These are phyloP conservation scores for Paratrypauchen microcephalus DNA, from an alignment of 2,797 vertebrate genomes.

Conservation along the genomic window DNA sequence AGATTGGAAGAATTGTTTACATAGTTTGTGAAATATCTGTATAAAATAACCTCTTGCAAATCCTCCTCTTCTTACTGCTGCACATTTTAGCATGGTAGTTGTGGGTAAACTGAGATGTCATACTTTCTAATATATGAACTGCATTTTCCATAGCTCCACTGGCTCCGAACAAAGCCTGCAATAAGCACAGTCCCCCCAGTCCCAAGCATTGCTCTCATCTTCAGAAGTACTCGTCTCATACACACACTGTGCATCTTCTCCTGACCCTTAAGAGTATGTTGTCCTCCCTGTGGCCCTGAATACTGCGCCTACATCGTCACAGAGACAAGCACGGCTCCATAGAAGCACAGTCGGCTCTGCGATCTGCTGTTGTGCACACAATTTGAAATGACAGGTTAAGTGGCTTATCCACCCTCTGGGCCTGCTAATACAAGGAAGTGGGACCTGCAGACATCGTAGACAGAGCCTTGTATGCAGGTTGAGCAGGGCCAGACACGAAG, in stretches of 20 bases:
- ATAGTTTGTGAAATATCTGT: neutral
- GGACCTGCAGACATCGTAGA: slow-evolving; percentile 36
- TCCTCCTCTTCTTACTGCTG: neutral
- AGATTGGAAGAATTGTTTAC: slow-evolving; percentile 6
- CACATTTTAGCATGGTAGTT: slow-evolving; percentile 5
- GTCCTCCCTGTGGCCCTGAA: slow-evolving; percentile 40
- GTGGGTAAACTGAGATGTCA: slow-evolving; percentile 24
- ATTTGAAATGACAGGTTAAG: slow-evolving; percentile 80
- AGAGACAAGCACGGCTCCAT: slow-evolving; percentile 44
- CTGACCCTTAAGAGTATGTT: slow-evolving; percentile 45
- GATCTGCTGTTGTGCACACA: slow-evolving; percentile 66
- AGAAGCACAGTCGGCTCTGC: slow-evolving; percentile 40
- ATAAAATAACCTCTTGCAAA: neutral
- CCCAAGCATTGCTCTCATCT: slow-evolving; percentile 35
- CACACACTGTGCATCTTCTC: slow-evolving; percentile 34
- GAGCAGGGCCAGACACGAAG: neutral
- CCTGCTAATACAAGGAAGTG: slow-evolving; percentile 59
- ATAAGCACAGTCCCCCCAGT: slow-evolving; percentile 34
- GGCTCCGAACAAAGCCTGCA: slow-evolving; percentile 15
- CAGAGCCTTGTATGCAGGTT: slow-evolving; percentile 29
- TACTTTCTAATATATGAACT: slow-evolving; percentile 23
- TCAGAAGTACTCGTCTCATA: slow-evolving; percentile 36
- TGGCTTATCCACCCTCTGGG: slow-evolving; percentile 67
- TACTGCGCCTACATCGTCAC: slow-evolving; percentile 37
- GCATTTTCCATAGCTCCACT: slow-evolving; percentile 39